Evolutionary conservation across 1,140 invertebrate species (phyloP).

Genomic region (Muscidifurax raptorellus): DNA sequence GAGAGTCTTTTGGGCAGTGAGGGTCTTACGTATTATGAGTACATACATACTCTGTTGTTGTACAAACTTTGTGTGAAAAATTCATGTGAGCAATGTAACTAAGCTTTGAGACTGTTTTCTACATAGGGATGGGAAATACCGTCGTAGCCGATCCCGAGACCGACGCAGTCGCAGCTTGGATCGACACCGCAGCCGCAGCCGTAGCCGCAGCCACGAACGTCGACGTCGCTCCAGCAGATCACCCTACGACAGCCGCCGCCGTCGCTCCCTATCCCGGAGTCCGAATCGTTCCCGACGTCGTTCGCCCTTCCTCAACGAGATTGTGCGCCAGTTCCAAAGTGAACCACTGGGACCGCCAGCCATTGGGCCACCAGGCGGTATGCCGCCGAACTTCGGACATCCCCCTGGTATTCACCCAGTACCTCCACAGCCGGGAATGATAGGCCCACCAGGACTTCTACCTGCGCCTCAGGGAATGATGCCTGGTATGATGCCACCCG

Average conservation of each 20-base stretch:
- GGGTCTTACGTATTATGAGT: neutral
- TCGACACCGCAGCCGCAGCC: conserved; percentile 68
- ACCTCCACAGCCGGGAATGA: conserved; percentile 34
- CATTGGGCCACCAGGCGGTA: neutral
- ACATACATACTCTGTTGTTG: too few relatives aligned
- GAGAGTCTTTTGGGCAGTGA: conserved; percentile 37
- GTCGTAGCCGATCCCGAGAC: conserved; percentile 47
- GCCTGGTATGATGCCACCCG: conserved; percentile 37
- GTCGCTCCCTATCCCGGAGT: conserved; percentile 61
- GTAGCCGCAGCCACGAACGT: conserved; percentile 63
- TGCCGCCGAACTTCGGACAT: neutral
- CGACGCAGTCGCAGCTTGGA: conserved; percentile 42
- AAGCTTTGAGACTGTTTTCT: neutral
- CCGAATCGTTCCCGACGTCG: conserved; percentile 66
- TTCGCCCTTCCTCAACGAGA: conserved; percentile 72
- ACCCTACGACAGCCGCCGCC: conserved; percentile 60
- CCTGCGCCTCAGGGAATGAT: conserved; percentile 32
- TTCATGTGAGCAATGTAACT: neutral
- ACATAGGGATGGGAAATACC: neutral
- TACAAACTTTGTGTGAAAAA: neutral
- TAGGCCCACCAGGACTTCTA: conserved; percentile 26
- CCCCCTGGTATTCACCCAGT: conserved; percentile 53
- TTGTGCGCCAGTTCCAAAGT: conserved; percentile 66
- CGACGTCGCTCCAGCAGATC: conserved; percentile 68
- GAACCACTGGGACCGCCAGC: conserved; percentile 52